A percentile compares a stretch with the other conserved stretches of the same genome.
Evolutionary conservation across 2,113 vertebrate species (phyloP).

Genomic region (Caloenas nicobarica): DNA sequence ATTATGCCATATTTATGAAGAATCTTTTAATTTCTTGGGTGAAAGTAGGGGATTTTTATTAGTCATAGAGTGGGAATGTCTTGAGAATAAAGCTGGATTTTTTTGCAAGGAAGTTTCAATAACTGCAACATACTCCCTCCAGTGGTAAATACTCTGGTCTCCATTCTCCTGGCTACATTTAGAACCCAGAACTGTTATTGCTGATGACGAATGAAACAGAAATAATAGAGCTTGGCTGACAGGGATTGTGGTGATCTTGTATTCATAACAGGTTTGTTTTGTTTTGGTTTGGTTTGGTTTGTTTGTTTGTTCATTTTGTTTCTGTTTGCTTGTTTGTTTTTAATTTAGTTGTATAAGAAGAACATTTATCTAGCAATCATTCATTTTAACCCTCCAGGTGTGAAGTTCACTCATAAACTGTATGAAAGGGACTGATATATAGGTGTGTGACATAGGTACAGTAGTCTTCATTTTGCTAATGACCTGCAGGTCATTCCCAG

Average conservation of each 20-base stretch:
- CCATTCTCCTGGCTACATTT: background rate
- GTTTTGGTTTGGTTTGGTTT: background rate
- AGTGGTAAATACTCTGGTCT: background rate
- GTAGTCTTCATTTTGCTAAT: background rate
- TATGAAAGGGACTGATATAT: background rate
- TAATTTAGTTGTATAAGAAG: background rate
- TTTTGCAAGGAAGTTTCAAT: background rate
- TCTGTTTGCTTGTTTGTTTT: background rate
- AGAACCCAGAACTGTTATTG: background rate
- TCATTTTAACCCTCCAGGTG: background rate
- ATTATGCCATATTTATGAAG: background rate
- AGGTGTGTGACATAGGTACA: rapidly evolving
- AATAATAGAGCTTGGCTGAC: background rate
- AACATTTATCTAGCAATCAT: background rate
- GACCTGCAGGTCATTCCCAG: background rate
- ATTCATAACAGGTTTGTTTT: background rate
- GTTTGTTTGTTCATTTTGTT: background rate
- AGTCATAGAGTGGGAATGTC: background rate
- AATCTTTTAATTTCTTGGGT: background rate
- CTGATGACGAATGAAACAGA: background rate
- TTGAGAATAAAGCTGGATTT: background rate
- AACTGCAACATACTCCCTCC: background rate
- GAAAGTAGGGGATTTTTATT: background rate
- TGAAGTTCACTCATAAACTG: background rate
- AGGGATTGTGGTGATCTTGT: background rate